Evolutionary conservation across 2,113 vertebrate species (phyloP), one percentile per base, ranked within the genome.

Genomic region (Tenebrosternarchus preto): DNA sequence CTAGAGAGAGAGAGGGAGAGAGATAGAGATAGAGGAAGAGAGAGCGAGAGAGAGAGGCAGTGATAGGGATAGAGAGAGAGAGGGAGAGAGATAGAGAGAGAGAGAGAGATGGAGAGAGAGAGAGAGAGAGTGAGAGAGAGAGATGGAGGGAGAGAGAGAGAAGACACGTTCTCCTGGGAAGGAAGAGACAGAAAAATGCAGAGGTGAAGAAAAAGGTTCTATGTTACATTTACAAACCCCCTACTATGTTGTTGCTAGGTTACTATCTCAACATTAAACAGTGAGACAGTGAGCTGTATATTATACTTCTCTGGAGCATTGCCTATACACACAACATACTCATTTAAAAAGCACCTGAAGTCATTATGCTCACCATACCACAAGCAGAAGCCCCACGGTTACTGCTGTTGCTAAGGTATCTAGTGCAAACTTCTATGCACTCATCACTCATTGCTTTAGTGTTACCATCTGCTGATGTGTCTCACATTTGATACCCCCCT

Each of bases 401-500:
- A 43, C n/a, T 19, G 9, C 25, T 55, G 57, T 84, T 82, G 72
- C 80, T 78, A 82, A 76, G 50, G 17, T 61, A 59, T 81, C 56
- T n/a, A n/a, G n/a, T n/a, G n/a, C n/a, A n/a, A n/a, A n/a, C n/a
- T n/a, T n/a, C n/a, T 55, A 60, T 82, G 64, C 50, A 85, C 80
- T 27, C 80, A 79, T 89, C 87, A 53, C 61, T 85, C 80, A 73
- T 80, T 73, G 76, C 68, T 88, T 87, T 80, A 73, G 85, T 81
- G 77, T n/a, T 78, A 46, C 86, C 88, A 87, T 89, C 86, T 89
- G 88, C 84, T 89, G 79, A 82, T 71, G 55, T 81, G 83, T 78
- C 86, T 80, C 83, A 74, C 77, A 80, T 83, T 86, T 80, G 84
- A 84, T 77, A 76, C 57, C 27, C 64, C 64, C 8, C 43, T 12